Evolutionary conservation across 1,140 invertebrate genomes (phyloP).

Genomic region (Leptinotarsa undecemlineata): DNA sequence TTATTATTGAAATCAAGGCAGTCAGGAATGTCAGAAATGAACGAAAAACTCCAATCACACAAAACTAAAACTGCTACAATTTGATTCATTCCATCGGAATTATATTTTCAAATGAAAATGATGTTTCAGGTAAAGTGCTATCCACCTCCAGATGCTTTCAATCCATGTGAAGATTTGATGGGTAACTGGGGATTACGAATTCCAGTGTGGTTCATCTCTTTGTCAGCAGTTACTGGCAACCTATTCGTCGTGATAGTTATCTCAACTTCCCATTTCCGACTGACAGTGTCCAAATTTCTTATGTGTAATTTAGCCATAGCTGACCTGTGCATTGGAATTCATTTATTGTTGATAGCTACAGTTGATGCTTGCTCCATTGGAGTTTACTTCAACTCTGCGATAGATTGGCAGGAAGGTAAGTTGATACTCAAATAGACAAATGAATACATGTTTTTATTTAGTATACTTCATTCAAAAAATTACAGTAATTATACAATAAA

Average conservation of each 20-base stretch:
- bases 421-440: not conserved
- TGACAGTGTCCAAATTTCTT: slow-evolving; percentile 79
- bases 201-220: slow-evolving; percentile 77
- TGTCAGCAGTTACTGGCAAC: slow-evolving; percentile 76
- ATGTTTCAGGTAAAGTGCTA: slow-evolving; percentile 66
- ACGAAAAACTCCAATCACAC: too few species aligned
- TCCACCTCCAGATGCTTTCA: slow-evolving; percentile 63
- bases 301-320: slow-evolving; percentile 88
- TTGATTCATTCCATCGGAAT: too few species aligned
- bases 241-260: slow-evolving; percentile 79
- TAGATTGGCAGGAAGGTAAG: slow-evolving; percentile 84
- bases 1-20: too few species aligned
- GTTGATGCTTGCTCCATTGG: slow-evolving; percentile 81
- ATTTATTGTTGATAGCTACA: slow-evolving; percentile 79
- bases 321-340: slow-evolving; percentile 82
- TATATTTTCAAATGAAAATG: not conserved
- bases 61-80: too few species aligned
- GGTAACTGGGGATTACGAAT: slow-evolving; percentile 78
- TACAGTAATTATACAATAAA: too few species aligned
- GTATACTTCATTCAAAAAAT: too few species aligned
- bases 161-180: slow-evolving; percentile 80
- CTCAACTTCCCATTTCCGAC: slow-evolving; percentile 60
- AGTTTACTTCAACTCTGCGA: slow-evolving; percentile 86
- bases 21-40: too few species aligned
- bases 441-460: too few species aligned